Evolutionary conservation across 2,113 vertebrate genomes (phyloP).

Genomic region (Pitta sordida): DNA sequence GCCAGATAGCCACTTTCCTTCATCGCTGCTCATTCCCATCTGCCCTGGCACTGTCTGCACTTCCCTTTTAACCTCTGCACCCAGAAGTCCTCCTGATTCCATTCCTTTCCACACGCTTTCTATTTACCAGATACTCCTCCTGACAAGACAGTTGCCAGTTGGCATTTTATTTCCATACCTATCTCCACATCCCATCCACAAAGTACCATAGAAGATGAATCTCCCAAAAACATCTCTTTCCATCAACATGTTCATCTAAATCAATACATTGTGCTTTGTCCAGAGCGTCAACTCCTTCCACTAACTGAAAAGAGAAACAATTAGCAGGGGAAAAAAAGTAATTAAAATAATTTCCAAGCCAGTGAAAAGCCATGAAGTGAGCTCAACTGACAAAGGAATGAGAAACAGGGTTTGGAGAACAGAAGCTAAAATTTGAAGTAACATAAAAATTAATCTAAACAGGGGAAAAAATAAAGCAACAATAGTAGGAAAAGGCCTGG

Average conservation of each 20-base stretch:
- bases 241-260: background rate
- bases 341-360: background rate
- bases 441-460: background rate
- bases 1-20: background rate
- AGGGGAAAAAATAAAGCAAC: background rate
- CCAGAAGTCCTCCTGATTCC: background rate
- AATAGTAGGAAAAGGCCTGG: background rate
- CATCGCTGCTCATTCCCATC: background rate
- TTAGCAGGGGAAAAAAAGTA: background rate
- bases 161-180: background rate
- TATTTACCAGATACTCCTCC: background rate
- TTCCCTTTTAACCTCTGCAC: background rate
- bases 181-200: background rate
- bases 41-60: background rate
- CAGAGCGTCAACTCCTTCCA: background rate
- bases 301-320: background rate
- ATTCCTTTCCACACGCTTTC: background rate
- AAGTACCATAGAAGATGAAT: background rate
- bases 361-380: background rate
- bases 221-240: background rate
- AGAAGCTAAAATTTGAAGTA: background rate
- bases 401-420: background rate
- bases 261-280: background rate
- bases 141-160: background rate
- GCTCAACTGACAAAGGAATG: background rate